Evolutionary conservation across 2,797 vertebrate genomes (phyloP).

Genomic region (Schizopygopsis malacanthus): DNA sequence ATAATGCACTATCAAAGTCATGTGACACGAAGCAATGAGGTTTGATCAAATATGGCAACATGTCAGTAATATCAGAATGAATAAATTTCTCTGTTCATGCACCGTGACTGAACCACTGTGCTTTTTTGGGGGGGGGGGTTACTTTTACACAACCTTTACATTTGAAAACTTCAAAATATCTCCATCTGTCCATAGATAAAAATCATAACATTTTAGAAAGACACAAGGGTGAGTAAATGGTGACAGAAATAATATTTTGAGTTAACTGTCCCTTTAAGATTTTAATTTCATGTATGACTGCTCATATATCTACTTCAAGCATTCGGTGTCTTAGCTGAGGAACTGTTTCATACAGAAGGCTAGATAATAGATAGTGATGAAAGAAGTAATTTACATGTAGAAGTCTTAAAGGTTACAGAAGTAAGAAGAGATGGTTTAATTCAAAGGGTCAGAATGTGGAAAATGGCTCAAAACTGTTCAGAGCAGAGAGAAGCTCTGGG

Average conservation of each 20-base stretch:
- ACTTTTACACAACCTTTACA: too few relatives aligned
- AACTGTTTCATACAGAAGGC: too few relatives aligned
- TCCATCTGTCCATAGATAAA: neutral
- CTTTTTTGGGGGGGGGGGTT: too few relatives aligned
- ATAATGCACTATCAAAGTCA: too few relatives aligned
- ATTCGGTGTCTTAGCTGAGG: too few relatives aligned
- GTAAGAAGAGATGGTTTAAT: neutral
- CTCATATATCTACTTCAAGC: neutral
- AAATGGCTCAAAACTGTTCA: too few relatives aligned
- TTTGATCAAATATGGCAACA: too few relatives aligned
- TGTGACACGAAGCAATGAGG: too few relatives aligned
- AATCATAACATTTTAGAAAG: neutral
- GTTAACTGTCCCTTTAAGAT: neutral
- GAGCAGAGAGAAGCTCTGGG: too few relatives aligned
- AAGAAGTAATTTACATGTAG: neutral
- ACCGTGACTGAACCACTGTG: too few relatives aligned
- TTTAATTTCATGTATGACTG: neutral
- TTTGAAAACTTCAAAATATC: neutral
- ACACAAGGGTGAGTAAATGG: neutral
- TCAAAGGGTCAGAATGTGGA: neutral
- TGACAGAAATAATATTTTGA: neutral
- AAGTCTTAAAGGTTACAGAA: neutral
- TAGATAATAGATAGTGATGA: neutral
- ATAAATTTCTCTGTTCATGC: too few relatives aligned
- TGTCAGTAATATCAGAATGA: too few relatives aligned